A percentile compares a stretch with the other conserved stretches of the same genome.
Conservation (phyloP, 2,113 vertebrate genomes). For the Lampris megalopsis region DNA sequence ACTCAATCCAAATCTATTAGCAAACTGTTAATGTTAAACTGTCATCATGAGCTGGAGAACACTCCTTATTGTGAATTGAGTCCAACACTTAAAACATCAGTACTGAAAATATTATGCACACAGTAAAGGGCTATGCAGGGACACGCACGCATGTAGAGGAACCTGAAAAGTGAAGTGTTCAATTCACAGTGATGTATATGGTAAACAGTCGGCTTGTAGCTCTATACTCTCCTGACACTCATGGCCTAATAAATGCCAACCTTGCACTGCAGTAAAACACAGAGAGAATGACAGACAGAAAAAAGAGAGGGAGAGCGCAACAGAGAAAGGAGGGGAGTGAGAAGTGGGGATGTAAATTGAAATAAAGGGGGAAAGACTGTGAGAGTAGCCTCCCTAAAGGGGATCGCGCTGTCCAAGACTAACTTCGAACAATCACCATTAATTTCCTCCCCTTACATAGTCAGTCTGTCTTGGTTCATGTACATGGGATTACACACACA, state of each 20-base stretch:
- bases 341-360: neutral
- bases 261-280: slow-evolving; percentile 24
- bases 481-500: neutral
- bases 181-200: slow-evolving; percentile 15
- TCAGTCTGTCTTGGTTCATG: neutral
- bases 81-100: neutral
- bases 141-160: neutral
- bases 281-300: neutral
- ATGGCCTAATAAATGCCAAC: slow-evolving; percentile 29
- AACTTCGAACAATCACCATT: slow-evolving; percentile 43
- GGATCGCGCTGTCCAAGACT: slow-evolving; percentile 31
- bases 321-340: neutral
- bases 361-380: neutral
- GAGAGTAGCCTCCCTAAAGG: slow-evolving; percentile 37
- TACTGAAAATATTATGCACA: neutral
- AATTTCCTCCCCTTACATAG: slow-evolving; percentile 55
- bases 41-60: neutral
- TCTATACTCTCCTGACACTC: slow-evolving; percentile 15
- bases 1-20: neutral
- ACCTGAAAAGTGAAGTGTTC: slow-evolving; percentile 8
- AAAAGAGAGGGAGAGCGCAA: neutral
- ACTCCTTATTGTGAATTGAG: neutral
- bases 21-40: neutral
- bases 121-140: neutral
- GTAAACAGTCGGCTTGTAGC: neutral